Percentiles rank a stretch among this genome's conserved stretches.
These are phyloP conservation scores for Ophion slaviceki DNA, from an alignment of 2,888 invertebrate species.

Conservation along the genomic window DNA sequence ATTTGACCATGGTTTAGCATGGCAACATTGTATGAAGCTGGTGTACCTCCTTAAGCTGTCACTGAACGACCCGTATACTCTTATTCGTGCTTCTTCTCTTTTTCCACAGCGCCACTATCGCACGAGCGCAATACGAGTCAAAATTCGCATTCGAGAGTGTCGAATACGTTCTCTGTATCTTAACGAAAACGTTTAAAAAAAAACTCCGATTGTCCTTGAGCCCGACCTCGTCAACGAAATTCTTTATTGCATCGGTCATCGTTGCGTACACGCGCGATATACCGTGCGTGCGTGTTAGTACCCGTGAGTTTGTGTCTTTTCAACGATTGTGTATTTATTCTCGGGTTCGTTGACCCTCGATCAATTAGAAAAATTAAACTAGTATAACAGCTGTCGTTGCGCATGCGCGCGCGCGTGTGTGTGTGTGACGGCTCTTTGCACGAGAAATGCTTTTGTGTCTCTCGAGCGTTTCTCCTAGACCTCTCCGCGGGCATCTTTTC, in stretches of 20 bases:
- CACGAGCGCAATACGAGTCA: neutral
- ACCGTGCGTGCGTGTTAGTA: neutral
- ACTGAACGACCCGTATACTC: too few species aligned
- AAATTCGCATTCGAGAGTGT: constrained; percentile 20
- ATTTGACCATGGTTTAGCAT: too few species aligned
- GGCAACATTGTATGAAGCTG: too few species aligned
- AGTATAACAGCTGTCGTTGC: constrained; percentile 58
- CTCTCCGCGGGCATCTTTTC: neutral
- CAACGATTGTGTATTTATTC: constrained; percentile 30
- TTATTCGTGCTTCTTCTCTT: constrained; percentile 3
- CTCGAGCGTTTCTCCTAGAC: neutral
- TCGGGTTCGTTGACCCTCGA: constrained; percentile 46
- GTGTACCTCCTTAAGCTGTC: too few species aligned
- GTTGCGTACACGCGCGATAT: neutral
- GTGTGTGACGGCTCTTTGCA: constrained; percentile 50
- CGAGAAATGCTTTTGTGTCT: constrained; percentile 24
- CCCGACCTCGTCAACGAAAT: constrained; percentile 56
- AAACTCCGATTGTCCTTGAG: constrained; percentile 61
- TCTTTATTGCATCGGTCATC: constrained; percentile 40
- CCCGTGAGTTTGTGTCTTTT: constrained; percentile 20
- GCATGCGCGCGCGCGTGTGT: constrained; percentile 15
- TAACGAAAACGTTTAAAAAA: constrained; percentile 31
- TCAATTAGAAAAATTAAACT: constrained; percentile 47
- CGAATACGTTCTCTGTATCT: constrained; percentile 31
- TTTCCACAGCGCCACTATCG: neutral